A percentile compares a stretch with the other conserved stretches of the same genome.
phyloP scores from a whole-genome alignment of 2,113 vertebrate genomes.

The Antennarius striatus region DNA sequence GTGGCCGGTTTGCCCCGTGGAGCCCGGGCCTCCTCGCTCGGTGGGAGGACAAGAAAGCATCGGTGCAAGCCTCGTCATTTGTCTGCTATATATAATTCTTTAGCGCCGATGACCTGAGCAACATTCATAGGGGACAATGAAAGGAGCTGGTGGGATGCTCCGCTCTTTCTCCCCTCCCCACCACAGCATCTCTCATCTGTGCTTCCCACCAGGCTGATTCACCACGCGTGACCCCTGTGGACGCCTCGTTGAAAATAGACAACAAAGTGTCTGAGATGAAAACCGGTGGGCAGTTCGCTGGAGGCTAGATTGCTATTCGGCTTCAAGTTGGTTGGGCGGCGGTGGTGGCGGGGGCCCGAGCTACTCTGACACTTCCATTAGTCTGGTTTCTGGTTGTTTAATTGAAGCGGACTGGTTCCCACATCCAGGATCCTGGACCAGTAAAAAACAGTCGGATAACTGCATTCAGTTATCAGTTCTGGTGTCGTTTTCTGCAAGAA shows the following conservation, averaged over 20 bases:
- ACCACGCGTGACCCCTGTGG: constrained; percentile 64
- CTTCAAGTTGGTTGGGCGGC: constrained; percentile 36
- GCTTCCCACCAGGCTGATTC: constrained; percentile 74
- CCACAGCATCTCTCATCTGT: constrained; percentile 61
- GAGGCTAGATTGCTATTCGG: constrained; percentile 35
- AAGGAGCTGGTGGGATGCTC: constrained; percentile 65
- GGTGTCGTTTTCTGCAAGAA: too few relatives aligned
- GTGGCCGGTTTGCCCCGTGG: constrained; percentile 46
- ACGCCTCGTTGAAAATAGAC: constrained; percentile 69
- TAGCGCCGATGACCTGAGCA: constrained; percentile 48
- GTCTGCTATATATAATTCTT: constrained; percentile 62
- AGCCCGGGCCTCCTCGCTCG: constrained; percentile 29
- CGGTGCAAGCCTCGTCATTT: constrained; percentile 50
- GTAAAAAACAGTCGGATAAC: constrained; percentile 2
- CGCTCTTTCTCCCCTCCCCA: constrained; percentile 43
- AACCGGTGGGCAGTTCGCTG: constrained; percentile 52
- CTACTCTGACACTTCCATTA: constrained; percentile 28
- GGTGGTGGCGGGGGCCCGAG: neutral
- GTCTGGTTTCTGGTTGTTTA: constrained; percentile 17
- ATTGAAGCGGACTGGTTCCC: constrained; percentile 3
- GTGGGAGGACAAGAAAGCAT: constrained; percentile 54
- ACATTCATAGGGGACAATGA: constrained; percentile 66
- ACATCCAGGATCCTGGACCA: constrained; percentile 1
- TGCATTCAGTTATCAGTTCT: too few relatives aligned
- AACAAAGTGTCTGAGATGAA: constrained; percentile 72